phyloP scores from a whole-genome alignment of 2,113 vertebrate genomes.

The Sinocyclocheilus anshuiensis region DNA sequence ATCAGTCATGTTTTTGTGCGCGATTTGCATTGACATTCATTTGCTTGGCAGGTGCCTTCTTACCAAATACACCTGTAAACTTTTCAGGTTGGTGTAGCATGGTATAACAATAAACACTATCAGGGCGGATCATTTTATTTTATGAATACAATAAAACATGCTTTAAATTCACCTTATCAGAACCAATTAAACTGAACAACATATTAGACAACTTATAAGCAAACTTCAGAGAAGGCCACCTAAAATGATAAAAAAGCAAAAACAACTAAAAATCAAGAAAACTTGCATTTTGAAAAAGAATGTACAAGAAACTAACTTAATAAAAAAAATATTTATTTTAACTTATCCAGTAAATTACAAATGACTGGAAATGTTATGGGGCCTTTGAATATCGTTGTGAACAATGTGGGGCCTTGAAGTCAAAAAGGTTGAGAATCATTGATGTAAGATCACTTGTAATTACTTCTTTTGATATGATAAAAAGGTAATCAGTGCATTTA shows the following conservation, averaged over 20 bases:
- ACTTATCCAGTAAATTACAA: background rate
- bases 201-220: background rate
- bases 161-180: background rate
- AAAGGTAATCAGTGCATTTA: background rate
- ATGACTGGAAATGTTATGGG: background rate
- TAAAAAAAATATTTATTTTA: background rate
- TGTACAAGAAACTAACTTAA: no score
- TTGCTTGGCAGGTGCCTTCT: slow-evolving; percentile 9
- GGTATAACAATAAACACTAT: background rate
- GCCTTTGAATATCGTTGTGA: background rate
- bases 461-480: background rate
- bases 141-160: background rate
- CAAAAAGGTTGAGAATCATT: background rate
- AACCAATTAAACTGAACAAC: background rate
- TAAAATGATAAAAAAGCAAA: background rate
- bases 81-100: background rate
- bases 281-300: no score
- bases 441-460: background rate
- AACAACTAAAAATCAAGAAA: background rate
- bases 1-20: background rate
- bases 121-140: background rate
- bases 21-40: slow-evolving; percentile 5
- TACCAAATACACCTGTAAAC: background rate
- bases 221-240: background rate
- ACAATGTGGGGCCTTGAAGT: background rate